A percentile compares a stretch with the other conserved stretches of the same genome.
Conservation (phyloP, 2,888 invertebrate genomes). For the Aradus depressus region DNA sequence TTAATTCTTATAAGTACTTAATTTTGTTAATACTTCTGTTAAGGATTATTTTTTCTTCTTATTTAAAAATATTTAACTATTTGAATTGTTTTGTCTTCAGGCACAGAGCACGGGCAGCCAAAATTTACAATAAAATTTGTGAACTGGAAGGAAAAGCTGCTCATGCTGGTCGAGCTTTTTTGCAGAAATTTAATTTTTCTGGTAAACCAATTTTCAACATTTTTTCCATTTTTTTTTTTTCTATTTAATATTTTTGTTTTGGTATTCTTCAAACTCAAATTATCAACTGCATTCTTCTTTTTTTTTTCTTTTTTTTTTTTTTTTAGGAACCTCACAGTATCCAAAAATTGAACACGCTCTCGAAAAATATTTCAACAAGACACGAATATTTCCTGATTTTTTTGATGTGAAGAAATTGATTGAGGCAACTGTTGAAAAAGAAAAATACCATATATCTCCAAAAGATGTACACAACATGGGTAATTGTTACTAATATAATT, state of each 20-base stretch:
- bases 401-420: constrained; percentile 37
- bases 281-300: background rate
- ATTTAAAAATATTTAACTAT: background rate
- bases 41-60: background rate
- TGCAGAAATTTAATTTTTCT: constrained; percentile 15
- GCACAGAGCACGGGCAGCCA: constrained; percentile 42
- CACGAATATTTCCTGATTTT: constrained; percentile 40
- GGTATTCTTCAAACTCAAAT: background rate
- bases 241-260: background rate
- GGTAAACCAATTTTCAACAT: background rate
- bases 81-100: constrained; percentile 33
- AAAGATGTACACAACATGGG: constrained; percentile 24
- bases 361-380: constrained; percentile 37
- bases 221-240: background rate
- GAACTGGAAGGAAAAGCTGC: constrained; percentile 23
- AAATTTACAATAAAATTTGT: constrained; percentile 36
- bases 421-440: constrained; percentile 34
- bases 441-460: constrained; percentile 32
- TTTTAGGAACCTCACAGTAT: constrained; percentile 44
- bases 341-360: constrained; percentile 38
- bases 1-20: background rate
- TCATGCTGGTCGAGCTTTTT: constrained; percentile 26
- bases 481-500: constrained; percentile 10
- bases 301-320: constrained; percentile 12
- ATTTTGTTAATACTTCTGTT: background rate